phyloP scores from a whole-genome alignment of 2,888 invertebrate genomes.

The Marasmarcha lunaedactyla region DNA sequence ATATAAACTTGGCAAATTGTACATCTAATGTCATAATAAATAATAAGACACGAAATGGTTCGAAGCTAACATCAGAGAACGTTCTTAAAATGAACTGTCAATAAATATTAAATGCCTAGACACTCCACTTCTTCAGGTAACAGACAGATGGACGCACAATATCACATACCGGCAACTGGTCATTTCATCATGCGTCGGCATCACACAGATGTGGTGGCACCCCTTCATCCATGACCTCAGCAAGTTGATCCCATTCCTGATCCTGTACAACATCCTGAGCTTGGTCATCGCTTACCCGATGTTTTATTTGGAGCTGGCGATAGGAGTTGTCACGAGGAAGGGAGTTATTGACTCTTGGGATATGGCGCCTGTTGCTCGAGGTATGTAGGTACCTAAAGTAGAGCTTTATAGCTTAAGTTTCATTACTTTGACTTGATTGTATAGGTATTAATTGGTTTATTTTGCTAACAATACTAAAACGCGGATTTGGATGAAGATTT shows the following conservation, averaged over 20 bases:
- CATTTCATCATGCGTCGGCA: slow-evolving; percentile 45
- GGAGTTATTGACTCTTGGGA: slow-evolving; percentile 56
- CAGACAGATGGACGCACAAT: slow-evolving; percentile 55
- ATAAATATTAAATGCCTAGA: too few species aligned
- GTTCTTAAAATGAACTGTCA: too few species aligned
- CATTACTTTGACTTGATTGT: too few species aligned
- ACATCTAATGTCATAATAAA: too few species aligned
- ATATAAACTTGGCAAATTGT: too few species aligned
- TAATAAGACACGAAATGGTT: too few species aligned
- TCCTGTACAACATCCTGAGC: slow-evolving; percentile 52
- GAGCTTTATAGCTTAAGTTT: too few species aligned
- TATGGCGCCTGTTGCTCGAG: slow-evolving; percentile 48
- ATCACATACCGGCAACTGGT: slow-evolving; percentile 54
- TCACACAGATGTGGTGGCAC: slow-evolving; percentile 55
- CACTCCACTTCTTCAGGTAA: slow-evolving; percentile 27
- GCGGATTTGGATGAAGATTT: too few species aligned
- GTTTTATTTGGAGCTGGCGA: slow-evolving; percentile 49
- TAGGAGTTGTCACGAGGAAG: slow-evolving; percentile 52
- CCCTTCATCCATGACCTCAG: slow-evolving; percentile 44
- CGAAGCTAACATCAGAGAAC: too few species aligned
- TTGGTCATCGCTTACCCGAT: slow-evolving; percentile 47
- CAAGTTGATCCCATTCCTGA: slow-evolving; percentile 44
- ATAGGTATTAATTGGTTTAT: too few species aligned
- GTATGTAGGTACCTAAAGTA: slow-evolving; percentile 19
- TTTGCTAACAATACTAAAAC: too few species aligned